Percentiles rank a stretch among this genome's conserved stretches.
phyloP scores from a whole-genome alignment of 2,888 invertebrate species.

The Callimorpha dominula region DNA sequence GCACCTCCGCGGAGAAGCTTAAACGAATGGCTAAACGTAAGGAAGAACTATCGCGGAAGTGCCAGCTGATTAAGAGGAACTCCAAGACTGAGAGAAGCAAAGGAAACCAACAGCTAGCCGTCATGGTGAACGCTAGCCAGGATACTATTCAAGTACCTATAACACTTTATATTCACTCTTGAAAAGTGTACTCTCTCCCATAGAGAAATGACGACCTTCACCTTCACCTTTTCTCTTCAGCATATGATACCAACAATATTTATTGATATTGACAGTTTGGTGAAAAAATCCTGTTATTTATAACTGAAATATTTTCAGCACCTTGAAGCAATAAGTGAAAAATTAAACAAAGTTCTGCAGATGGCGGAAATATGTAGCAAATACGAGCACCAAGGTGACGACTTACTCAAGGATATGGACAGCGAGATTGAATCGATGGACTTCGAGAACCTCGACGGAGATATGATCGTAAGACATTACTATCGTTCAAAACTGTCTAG shows the following conservation, averaged over 20 bases:
- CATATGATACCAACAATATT: neutral
- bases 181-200: too few species aligned
- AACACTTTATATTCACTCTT: neutral
- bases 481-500: neutral
- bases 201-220: neutral
- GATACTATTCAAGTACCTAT: conserved; percentile 81
- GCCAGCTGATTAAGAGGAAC: conserved; percentile 83
- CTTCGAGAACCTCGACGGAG: conserved; percentile 71
- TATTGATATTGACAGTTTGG: neutral
- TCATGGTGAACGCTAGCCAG: conserved; percentile 88
- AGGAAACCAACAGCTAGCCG: conserved; percentile 85
- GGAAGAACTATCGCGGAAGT: conserved; percentile 78
- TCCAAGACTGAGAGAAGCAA: conserved; percentile 80
- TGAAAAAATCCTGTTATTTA: neutral
- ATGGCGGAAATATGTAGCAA: conserved; percentile 89
- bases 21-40: conserved; percentile 79
- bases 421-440: conserved; percentile 55
- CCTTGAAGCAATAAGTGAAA: conserved; percentile 84
- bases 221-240: neutral
- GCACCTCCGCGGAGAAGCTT: conserved; percentile 76
- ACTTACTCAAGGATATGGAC: conserved; percentile 59
- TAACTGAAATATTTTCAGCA: conserved; percentile 62
- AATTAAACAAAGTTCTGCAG: conserved; percentile 87
- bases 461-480: conserved; percentile 73
- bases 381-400: conserved; percentile 88